Percentiles rank a stretch among this genome's conserved stretches.
Conservation (phyloP, 2,888 invertebrate genomes). For the Stenotaenia linearis region DNA sequence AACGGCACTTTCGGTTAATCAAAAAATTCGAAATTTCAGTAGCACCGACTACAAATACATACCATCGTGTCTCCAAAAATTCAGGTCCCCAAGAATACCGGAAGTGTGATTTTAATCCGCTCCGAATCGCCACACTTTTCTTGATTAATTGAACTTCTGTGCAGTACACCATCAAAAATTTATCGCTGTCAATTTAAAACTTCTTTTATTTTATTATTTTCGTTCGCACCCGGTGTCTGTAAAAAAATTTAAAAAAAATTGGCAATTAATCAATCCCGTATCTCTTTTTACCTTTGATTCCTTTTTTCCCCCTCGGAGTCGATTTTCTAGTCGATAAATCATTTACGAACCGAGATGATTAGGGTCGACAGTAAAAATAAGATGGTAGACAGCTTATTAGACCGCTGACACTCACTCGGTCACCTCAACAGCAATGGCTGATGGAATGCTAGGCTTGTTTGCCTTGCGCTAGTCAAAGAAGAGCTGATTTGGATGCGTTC, state of each 20-base stretch:
- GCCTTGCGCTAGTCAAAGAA: background rate
- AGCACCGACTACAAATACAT: too few species aligned
- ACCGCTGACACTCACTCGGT: background rate
- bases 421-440: background rate
- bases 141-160: too few species aligned
- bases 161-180: too few species aligned
- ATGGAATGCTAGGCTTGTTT: background rate
- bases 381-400: background rate
- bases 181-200: too few species aligned
- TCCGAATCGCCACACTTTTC: too few species aligned
- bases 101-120: too few species aligned
- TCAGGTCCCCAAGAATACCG: too few species aligned
- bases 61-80: too few species aligned
- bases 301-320: background rate
- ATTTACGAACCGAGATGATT: background rate
- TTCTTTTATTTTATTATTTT: background rate
- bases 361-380: background rate
- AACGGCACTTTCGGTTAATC: too few species aligned
- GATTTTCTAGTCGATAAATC: background rate
- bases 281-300: background rate
- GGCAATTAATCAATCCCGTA: background rate
- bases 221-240: background rate
- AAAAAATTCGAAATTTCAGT: too few species aligned
- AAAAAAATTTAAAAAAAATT: background rate
- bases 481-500: background rate